Evolutionary conservation across 2,888 invertebrate genomes (phyloP).

Genomic region (Netelia melanura): DNA sequence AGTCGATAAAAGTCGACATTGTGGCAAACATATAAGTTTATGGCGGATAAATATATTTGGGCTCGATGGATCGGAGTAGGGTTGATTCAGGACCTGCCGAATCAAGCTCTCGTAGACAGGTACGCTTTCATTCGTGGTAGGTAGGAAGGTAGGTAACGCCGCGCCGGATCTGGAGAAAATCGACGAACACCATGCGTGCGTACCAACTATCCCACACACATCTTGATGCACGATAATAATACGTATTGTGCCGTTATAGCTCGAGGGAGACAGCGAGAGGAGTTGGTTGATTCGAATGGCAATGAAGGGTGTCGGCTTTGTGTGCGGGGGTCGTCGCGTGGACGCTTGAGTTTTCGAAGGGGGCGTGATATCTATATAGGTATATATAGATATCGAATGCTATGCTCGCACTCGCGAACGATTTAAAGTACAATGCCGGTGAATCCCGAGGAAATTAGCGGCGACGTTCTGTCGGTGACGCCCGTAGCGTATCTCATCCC

Average conservation of each 20-base stretch:
- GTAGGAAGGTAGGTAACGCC: no score
- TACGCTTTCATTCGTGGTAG: neutral
- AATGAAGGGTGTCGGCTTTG: slow-evolving; percentile 70
- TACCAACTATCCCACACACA: slow-evolving; percentile 19
- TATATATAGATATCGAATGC: slow-evolving; percentile 7
- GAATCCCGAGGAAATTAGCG: slow-evolving; percentile 84
- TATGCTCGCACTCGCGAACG: slow-evolving; percentile 68
- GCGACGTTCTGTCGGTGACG: slow-evolving; percentile 82
- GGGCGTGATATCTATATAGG: slow-evolving; percentile 55
- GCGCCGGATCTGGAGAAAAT: neutral
- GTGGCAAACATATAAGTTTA: no score
- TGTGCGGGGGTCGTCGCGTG: slow-evolving; percentile 65
- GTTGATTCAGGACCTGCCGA: slow-evolving; percentile 20
- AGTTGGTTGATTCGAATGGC: slow-evolving; percentile 72
- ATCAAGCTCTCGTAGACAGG: neutral
- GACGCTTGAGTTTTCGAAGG: slow-evolving; percentile 64
- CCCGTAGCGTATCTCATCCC: slow-evolving; percentile 76
- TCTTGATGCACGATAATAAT: slow-evolving; percentile 7
- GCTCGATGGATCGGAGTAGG: no score
- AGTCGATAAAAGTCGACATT: no score
- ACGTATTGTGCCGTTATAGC: slow-evolving; percentile 39
- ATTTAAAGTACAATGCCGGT: slow-evolving; percentile 83
- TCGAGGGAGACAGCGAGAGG: slow-evolving; percentile 41
- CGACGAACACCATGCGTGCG: neutral
- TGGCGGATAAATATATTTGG: no score